Base-by-base conservation (phyloP, 2,888 invertebrate species). In the Pelosia muscerda region DNA sequence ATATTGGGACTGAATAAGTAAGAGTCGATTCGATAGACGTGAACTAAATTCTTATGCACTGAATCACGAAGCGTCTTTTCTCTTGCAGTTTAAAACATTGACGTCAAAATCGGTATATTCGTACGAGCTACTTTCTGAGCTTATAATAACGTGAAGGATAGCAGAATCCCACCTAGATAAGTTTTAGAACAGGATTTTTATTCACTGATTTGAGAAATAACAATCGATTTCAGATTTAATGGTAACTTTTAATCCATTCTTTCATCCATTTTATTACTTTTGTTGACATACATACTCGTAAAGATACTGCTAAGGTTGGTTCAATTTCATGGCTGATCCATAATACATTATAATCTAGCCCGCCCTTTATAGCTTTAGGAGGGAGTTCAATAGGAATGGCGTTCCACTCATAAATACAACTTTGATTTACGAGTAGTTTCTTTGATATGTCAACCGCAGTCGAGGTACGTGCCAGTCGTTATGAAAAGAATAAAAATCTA, bases 31-130 rank as follows among this genome's bases (percentile, higher is more conserved):
- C 74, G 70, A 72, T 71, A 59, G 28, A 70, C 68, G 71, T 78
- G 75, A 78, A 77, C 77, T 74, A 72, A 73, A 86, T 85, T 85
- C 81, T 81, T 78, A 78, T 75, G 78, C 76, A 82, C 82, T 89
- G 87, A 88, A 82, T 89, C 86, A 88, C 75, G 79, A 69, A 79
- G 81, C 79, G 81, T 79, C 80, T 84, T 79, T 68, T 81, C 78
- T 81, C 80, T 81, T 89, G 85, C 85, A 89, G 86, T 87, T 88
- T 83, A 83, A 86, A 85, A 82, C 84, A 86, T 82, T 90, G 89
- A 88, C 89, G 89, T 90, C 88, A 88, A 89, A 87, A 83, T 81
- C 76, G 75, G 81, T 74, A 81, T 81, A 81, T 81, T 80, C 73
- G 75, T 82, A 79, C 81, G 74, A 83, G 80, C 81, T 78, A 79